Percentiles rank a stretch among this genome's conserved stretches.
Conservation (phyloP, 2,113 vertebrate genomes). For the Condylura cristata region DNA sequence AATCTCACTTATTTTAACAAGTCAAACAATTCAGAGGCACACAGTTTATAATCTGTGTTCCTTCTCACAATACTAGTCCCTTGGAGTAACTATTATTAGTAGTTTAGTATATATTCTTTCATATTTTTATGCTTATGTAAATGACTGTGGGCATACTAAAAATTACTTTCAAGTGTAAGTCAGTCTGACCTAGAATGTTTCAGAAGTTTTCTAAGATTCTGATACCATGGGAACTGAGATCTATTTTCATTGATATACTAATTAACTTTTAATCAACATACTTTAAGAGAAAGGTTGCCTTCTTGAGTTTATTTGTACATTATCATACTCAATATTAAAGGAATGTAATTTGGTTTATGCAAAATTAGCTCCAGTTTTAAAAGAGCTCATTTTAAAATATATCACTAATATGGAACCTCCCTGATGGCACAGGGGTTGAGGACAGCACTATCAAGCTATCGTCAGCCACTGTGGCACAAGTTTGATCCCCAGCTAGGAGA, state of each 20-base stretch:
- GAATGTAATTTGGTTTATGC: background rate
- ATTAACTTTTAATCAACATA: background rate
- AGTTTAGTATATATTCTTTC: background rate
- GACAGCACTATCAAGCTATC: no score
- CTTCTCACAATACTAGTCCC: background rate
- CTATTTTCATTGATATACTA: background rate
- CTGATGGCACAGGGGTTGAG: no score
- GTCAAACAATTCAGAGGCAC: background rate
- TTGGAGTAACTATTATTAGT: background rate
- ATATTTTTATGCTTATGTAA: background rate
- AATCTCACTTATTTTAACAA: background rate
- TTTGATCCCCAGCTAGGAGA: no score
- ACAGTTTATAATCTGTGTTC: background rate
- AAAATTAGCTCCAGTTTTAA: background rate
- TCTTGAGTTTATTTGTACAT: conserved; percentile 1
- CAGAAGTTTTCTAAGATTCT: conserved; percentile 7
- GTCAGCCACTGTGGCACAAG: no score
- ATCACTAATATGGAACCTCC: no score
- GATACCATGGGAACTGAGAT: background rate
- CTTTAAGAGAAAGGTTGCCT: background rate
- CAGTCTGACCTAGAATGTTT: background rate
- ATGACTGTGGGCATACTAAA: background rate
- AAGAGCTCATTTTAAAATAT: background rate
- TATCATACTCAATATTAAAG: background rate
- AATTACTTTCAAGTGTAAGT: background rate